Base-by-base conservation (phyloP, 2,797 vertebrate genomes). In the Lophotriccus pileatus region DNA sequence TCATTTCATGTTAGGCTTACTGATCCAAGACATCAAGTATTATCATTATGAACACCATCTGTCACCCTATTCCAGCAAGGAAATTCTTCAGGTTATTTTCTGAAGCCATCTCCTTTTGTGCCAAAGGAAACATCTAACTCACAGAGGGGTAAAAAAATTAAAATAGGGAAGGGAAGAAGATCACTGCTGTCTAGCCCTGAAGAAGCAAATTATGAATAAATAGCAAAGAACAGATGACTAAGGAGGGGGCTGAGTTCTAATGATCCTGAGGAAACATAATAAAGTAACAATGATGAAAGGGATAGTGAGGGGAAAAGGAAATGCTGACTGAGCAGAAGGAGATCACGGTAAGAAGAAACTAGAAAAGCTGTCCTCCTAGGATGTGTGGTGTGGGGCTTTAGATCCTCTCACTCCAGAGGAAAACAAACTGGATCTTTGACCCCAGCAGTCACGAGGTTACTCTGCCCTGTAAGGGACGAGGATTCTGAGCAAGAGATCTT, bases 41-140 rank as follows among this genome's bases (percentile, higher is more conserved):
- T 95, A 93, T 85, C 56, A 72, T 94, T 91, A 84, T 67, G 80
- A 95, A 63, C 90, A 91, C 90, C 93, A 94, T 95, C 94, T 96
- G 95, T 86, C 80, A 94, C 63, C 36, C 21, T 68, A 55, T 91
- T 91, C 44, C 67, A 88, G 67, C 66, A 94, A 81, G 80, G 74
- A 91, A 94, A 86, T 86, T 90, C 85, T 95, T 91, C 66, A 79
- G 80, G 91, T 86, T 88, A 81, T 88, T 88, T 96, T 94, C 77
- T 95, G 90, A 82, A 94, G 59, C 66, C 22, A 73, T 76, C 34
- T 87, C 30, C 36, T 90, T 94, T 82, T 84, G 47, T 86, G 59
- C 70, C 67, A 81, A 90, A 86, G 77, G 77, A 96, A 91, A 72
- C 12, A 86, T 64, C 58, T 93, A 93, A 66, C 47, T 73, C 85